These are phyloP conservation scores for Labia minor DNA, from an alignment of 2,888 invertebrate genomes.

Conservation along the genomic window DNA sequence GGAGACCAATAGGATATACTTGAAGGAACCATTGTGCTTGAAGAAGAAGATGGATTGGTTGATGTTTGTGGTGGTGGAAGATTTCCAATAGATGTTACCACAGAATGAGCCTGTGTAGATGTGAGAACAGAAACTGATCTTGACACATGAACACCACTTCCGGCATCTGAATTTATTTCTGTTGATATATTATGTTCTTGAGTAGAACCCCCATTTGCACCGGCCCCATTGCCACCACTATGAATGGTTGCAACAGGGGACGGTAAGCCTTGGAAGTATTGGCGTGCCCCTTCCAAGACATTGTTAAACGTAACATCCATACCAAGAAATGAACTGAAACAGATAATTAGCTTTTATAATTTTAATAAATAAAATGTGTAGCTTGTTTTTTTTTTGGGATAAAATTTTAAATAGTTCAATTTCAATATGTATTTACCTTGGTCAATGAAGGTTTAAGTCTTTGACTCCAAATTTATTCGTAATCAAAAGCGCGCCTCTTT, in stretches of 20 bases:
- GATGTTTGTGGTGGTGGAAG: background rate
- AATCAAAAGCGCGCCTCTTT: too few species aligned
- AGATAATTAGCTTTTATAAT: too few species aligned
- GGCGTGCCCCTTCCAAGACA: conserved; percentile 73
- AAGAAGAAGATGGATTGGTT: background rate
- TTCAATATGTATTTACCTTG: too few species aligned
- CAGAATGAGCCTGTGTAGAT: background rate
- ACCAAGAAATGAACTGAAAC: conserved; percentile 18
- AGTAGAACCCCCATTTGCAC: background rate
- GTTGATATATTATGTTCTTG: background rate
- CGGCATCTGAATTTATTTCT: background rate
- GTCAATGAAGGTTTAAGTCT: too few species aligned
- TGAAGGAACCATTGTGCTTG: background rate
- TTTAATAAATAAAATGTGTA: too few species aligned
- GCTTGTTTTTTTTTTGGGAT: too few species aligned
- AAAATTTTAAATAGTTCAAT: too few species aligned
- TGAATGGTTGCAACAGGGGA: conserved; percentile 35
- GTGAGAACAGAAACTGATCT: background rate
- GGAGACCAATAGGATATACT: conserved; percentile 7
- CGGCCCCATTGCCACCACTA: background rate
- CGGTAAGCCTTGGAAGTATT: conserved; percentile 72
- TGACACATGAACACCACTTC: background rate
- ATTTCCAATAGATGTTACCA: background rate
- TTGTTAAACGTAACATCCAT: conserved; percentile 69
- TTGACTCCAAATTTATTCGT: too few species aligned